Evolutionary conservation across 2,113 vertebrate genomes (phyloP).

Genomic region (Hypomesus transpacificus): DNA sequence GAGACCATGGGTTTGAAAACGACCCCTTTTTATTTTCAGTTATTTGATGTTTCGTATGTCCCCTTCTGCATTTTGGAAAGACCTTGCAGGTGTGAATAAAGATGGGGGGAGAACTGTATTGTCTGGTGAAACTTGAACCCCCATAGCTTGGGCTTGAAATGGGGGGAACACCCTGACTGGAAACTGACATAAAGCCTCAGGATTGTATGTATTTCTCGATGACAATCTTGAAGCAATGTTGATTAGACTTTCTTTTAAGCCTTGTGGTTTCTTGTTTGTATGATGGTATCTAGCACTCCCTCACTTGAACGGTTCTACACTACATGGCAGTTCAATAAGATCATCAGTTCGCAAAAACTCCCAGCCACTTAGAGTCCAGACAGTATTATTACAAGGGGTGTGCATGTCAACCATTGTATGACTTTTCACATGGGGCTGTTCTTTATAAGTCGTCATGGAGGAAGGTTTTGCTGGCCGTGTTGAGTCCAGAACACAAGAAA

Average conservation of each 20-base stretch:
- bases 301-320: constrained; percentile 2
- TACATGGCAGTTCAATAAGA: neutral
- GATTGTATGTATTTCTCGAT: constrained; percentile 41
- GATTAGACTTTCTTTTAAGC: neutral
- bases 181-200: constrained; percentile 21
- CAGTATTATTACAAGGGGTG: too few species aligned
- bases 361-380: too few species aligned
- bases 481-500: too few species aligned
- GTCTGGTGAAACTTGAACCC: constrained; percentile 61
- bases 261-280: constrained; percentile 1
- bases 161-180: neutral
- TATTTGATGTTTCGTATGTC: constrained; percentile 39
- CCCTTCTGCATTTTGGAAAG: constrained; percentile 51
- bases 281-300: neutral
- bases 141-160: neutral
- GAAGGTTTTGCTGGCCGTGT: too few species aligned
- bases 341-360: too few species aligned
- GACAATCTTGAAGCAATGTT: constrained; percentile 53
- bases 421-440: too few species aligned
- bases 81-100: constrained; percentile 61
- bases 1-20: constrained; percentile 42
- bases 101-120: constrained; percentile 26
- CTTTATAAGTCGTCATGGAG: too few species aligned
- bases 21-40: constrained; percentile 39
- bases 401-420: too few species aligned